These are phyloP conservation scores for Dasyprocta punctata DNA, from an alignment of 2,113 vertebrate species.

Conservation along the genomic window DNA sequence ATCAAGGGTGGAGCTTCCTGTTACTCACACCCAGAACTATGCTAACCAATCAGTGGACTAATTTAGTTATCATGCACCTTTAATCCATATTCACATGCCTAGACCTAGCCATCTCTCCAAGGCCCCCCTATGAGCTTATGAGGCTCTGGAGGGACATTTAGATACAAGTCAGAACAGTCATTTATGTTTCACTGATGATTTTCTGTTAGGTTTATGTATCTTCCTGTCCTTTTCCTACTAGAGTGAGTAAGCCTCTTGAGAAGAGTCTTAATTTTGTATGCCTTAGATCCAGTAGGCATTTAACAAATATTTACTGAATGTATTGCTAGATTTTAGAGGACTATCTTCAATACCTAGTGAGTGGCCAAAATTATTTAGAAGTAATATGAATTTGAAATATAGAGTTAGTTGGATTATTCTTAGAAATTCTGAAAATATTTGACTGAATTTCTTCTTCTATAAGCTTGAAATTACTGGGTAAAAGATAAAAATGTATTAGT, in stretches of 20 bases:
- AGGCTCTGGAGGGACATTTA: background rate
- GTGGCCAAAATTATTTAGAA: background rate
- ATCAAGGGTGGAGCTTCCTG: background rate
- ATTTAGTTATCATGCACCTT: background rate
- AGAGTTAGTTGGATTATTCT: background rate
- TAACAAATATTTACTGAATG: constrained; percentile 10
- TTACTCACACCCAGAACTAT: background rate
- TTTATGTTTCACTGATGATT: background rate
- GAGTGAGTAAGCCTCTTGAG: background rate
- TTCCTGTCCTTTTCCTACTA: background rate
- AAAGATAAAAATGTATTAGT: background rate
- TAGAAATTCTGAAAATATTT: background rate
- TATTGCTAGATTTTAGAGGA: background rate
- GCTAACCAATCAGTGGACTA: background rate
- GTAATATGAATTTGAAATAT: constrained; percentile 37
- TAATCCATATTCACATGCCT: background rate
- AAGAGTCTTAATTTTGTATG: background rate
- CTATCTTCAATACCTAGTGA: background rate
- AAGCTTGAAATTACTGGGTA: background rate
- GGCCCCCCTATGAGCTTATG: background rate
- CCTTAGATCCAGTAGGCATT: background rate
- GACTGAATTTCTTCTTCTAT: background rate
- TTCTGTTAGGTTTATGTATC: background rate
- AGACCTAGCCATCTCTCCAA: background rate
- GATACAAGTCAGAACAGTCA: background rate